Conservation (phyloP, 2,797 vertebrate species). For the Lacerta viridis region DNA sequence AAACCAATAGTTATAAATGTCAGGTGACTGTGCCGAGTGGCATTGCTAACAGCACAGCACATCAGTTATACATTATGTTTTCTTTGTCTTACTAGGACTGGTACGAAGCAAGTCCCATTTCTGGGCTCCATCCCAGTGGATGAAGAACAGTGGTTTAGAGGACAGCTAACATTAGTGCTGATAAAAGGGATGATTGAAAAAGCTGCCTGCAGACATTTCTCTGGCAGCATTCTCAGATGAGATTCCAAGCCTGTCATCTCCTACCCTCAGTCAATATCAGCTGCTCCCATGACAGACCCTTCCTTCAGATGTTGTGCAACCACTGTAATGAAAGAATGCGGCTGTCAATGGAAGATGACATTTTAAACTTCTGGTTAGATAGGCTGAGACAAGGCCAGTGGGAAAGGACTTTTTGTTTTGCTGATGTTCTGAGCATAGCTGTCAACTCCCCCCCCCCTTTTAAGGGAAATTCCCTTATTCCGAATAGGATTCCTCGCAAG, state of each 20-base stretch:
- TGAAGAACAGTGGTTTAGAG: not conserved
- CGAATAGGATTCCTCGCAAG: no score
- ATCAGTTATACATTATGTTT: not conserved
- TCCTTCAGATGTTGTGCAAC: conserved; percentile 32
- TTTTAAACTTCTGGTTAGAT: conserved; percentile 7
- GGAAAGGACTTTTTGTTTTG: conserved; percentile 6
- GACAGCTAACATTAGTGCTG: not conserved
- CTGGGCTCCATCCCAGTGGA: not conserved
- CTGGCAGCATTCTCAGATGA: conserved; percentile 32
- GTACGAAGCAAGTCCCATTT: not conserved
- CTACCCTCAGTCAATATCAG: conserved; percentile 15
- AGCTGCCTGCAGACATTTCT: conserved; percentile 3
- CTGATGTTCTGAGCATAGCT: not conserved
- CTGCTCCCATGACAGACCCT: conserved; percentile 26
- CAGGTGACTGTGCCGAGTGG: not conserved
- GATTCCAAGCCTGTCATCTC: conserved; percentile 28
- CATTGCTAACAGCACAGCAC: not conserved
- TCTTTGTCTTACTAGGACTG: not conserved
- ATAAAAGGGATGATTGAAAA: conserved; percentile 34
- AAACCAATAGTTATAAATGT: not conserved
- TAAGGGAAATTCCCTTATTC: no score
- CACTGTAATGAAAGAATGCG: conserved; percentile 20
- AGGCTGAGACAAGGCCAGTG: conserved; percentile 23
- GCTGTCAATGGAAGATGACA: conserved; percentile 23
- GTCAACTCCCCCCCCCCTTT: no score